Conservation (phyloP, 2,113 vertebrate species). For the Serinus canaria region DNA sequence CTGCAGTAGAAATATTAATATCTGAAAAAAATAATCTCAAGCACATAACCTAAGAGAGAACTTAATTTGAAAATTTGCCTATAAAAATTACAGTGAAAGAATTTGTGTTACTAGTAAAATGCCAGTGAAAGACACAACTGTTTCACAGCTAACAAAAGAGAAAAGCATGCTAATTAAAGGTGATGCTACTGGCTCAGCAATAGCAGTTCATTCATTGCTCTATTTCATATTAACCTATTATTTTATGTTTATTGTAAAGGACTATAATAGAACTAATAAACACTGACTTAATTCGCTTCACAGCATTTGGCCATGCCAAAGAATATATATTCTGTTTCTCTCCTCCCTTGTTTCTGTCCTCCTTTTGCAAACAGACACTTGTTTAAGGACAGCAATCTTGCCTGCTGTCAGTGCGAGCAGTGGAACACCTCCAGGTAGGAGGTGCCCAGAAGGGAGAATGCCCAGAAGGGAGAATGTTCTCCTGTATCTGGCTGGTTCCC, state of each 20-base stretch:
- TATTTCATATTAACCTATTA: background rate
- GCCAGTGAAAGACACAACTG: background rate
- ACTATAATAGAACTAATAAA: background rate
- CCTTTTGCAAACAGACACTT: background rate
- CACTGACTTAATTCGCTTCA: background rate
- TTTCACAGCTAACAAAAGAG: background rate
- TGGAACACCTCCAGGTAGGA: background rate
- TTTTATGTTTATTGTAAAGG: slow-evolving; percentile 7
- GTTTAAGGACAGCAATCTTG: background rate
- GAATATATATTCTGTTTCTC: background rate
- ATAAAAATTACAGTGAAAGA: background rate
- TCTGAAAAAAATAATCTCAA: background rate
- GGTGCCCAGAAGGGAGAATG: background rate
- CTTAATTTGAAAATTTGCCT: background rate
- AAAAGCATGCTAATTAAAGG: background rate
- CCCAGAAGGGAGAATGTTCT: background rate
- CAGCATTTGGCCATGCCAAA: background rate
- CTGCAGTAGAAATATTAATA: background rate
- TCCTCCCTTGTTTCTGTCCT: background rate
- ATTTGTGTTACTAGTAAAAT: background rate
- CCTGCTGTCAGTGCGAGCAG: background rate
- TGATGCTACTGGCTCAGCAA: slow-evolving; percentile 16
- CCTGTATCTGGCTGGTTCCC: background rate
- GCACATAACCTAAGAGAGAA: background rate
- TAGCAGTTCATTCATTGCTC: background rate